Base-by-base conservation (phyloP, 2,113 vertebrate genomes). In the Abramis brama region DNA sequence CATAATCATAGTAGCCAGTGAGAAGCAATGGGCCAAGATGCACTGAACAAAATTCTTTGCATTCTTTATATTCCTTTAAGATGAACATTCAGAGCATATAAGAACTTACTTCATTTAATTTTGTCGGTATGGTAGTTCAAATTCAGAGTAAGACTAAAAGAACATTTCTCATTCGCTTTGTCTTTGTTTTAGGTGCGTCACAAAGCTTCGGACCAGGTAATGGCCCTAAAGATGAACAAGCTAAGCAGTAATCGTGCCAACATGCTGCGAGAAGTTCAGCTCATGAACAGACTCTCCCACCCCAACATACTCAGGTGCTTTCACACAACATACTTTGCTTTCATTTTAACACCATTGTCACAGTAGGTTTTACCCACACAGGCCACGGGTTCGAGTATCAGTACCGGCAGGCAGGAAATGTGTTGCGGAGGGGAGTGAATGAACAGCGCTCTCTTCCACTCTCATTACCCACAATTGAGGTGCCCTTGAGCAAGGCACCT, bases 201-300 rank as follows among this genome's bases (percentile, higher is more conserved):
- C 91, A 95, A 95, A 91, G 96, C 96, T 84, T 97, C 98, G 60
- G 97, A 95, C 92, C 98, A 99, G 89, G 96, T 99, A 25, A 99
- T 99, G 98, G 98, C 98, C 88, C 94, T 99, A 91, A 99, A 99
- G 95, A 99, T 99, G 98, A 99, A 99, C 94, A 99, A 95, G 2
- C 91, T 97, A 91, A 98, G 95, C 94, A 99, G 97, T 93, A 99
- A 99, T 94, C 94, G 98, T 91, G 97, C 97, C 33, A 99, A 99
- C 91, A 99, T 99, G 98, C 91, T 99, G 91, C 95, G 97, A 90
- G 98, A 99, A 88, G 97, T 99, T 68, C 98, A 99, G 78, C 96
- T 99, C 45, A 98, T 99, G 98, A 99, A 99, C 92, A 96, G 97
- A 60, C 96, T 99, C n/a, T 98, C 95, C 6, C 98, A 99, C 91